Evolutionary conservation across 2,113 vertebrate species (phyloP), one percentile per base, ranked within the genome.

Genomic region (Clarias gariepinus): DNA sequence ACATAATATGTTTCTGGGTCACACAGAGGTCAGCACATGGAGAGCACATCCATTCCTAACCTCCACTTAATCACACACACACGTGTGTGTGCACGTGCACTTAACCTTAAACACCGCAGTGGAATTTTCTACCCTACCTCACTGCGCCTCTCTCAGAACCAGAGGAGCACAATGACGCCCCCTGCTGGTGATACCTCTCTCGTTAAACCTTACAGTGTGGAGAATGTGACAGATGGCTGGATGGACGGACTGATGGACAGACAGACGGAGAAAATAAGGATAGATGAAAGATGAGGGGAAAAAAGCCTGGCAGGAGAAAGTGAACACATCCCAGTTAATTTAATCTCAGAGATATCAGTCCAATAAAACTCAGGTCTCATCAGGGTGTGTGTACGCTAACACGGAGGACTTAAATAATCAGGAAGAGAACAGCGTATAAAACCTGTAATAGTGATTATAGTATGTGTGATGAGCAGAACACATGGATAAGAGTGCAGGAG

Each of bases 21-120:
- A 81, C 63, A 88, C 55, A 88, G 91, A 90, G 82, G 90, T 92
- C 90, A 92, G 86, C 88, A 85, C 47, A 47, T 7, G 1, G 80
- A 87, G 41, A 78, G 60, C 4, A 78, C 60, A 66, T 61, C 21
- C 21, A 81, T 61, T 23, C 13, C 78, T 23, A 41, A 19, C 19
- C 8, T 92, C 94, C 89, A 81, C 90, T 93, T 90, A 91, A 90
- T 88, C 85, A 81, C 83, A 47, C 47, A 36, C 47, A 74, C 85
- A 81, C 73, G 71, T 78, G 80, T 41, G 78, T 60, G 79, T 33
- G 66, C 33, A n/a, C 84, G 69, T 63, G 52, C n/a, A 89, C 87
- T 89, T 88, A 88, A 87, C 90, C 91, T 91, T 91, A 93, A 93
- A 90, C 93, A 92, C 94, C 90, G 93, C 94, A 95, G 92, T 95